These are phyloP conservation scores for Leptothorax acervorum DNA, from an alignment of 2,888 invertebrate genomes.

Conservation along the genomic window DNA sequence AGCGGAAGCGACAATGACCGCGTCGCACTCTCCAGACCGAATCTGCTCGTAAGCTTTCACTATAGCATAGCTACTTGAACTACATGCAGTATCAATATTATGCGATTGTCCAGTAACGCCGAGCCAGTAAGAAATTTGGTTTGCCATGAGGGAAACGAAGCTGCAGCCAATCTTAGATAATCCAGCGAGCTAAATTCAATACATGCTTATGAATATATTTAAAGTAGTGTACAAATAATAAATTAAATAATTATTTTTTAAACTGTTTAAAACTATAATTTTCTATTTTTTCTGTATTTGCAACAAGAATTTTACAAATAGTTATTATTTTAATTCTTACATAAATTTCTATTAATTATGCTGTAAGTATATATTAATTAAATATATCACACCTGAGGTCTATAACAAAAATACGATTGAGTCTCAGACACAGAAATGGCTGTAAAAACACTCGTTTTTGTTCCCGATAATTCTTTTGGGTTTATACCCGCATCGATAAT, in stretches of 20 bases:
- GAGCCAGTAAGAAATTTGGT: constrained; percentile 94
- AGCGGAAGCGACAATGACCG: not conserved
- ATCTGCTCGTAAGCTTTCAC: not conserved
- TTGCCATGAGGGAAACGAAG: constrained; percentile 94
- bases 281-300: too few species aligned
- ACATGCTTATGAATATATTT: too few species aligned
- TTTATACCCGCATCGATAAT: constrained; percentile 87
- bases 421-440: constrained; percentile 89
- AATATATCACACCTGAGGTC: constrained; percentile 87
- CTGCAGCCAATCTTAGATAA: constrained; percentile 87
- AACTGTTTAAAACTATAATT: too few species aligned
- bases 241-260: too few species aligned
- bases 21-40: not conserved
- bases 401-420: constrained; percentile 88
- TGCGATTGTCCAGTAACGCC: constrained; percentile 81
- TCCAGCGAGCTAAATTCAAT: constrained; percentile 91
- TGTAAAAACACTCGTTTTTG: constrained; percentile 90
- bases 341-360: too few species aligned
- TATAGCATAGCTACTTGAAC: constrained; percentile 59
- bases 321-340: too few species aligned
- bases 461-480: constrained; percentile 89
- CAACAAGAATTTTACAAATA: too few species aligned
- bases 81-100: constrained; percentile 9
- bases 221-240: too few species aligned
- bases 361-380: not conserved